Evolutionary conservation across 2,888 invertebrate genomes (phyloP), one percentile per base, ranked within the genome.

Genomic region (Chesias legatella): DNA sequence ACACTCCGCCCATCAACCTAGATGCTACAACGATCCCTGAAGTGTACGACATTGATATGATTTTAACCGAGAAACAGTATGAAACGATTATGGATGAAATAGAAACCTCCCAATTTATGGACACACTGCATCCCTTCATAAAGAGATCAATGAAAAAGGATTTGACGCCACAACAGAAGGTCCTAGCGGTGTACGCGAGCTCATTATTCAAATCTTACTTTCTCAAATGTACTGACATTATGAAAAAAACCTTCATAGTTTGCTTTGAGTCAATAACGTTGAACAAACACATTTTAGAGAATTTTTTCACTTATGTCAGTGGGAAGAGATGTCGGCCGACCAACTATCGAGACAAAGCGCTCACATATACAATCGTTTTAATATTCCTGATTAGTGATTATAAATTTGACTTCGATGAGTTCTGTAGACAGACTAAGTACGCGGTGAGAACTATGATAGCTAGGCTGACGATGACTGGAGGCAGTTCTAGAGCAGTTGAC

Each of bases 1-100:
- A 90, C 45, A 69, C 85, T 52, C 90, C 90, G 1, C 69, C 78
- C 0, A 90, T 91, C 6, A 78, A 91, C 48, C 67, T 89, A 51
- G 62, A 78, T 2, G 90, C 91, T 0, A 62, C 61, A 1, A 72
- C 54, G 27, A 67, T 79, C 0, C 79, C 84, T 38, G 71, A 88
- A 21, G 84, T 91, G 0, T 91, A 90, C 39, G 66, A 79, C 33
- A 48, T 90, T 7, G 53, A 83, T 10, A 65, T 74, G 13, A 78
- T 91, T 8, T 58, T 91, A 25, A 80, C 81, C 0, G 53, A 67
- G 3, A 72, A 81, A 0, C 71, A 89, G 13, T 73, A 72, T 24
- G 73, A 86, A 0, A 71, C 67, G 21, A 78, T 88, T 4, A 57
- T 56, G 9, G 50, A 64, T 0, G 86, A 88, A 51, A 47, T 84